Evolutionary conservation across 2,888 invertebrate species (phyloP).

Genomic region (Rotaria sp.): DNA sequence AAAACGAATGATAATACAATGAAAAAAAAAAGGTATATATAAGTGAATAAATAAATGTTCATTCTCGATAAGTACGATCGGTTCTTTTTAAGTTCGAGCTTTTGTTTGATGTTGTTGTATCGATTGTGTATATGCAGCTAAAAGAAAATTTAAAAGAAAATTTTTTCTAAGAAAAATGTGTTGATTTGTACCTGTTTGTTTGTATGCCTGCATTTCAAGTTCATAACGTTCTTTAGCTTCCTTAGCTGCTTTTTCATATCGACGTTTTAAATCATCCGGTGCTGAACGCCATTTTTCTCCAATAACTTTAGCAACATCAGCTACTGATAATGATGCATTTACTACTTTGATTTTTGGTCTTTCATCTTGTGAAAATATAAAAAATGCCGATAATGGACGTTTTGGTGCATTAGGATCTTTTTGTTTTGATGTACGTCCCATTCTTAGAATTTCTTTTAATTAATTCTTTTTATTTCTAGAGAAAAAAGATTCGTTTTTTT

Average conservation of each 20-base stretch:
- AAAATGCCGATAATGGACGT: constrained; percentile 24
- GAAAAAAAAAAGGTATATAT: background rate
- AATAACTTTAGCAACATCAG: constrained; percentile 27
- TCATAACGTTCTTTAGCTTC: constrained; percentile 29
- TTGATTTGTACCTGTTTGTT: background rate
- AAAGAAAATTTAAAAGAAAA: background rate
- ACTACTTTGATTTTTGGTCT: background rate
- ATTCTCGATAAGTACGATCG: background rate
- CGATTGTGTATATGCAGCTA: background rate
- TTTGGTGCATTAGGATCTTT: constrained; percentile 31
- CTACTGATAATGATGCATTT: constrained; percentile 20
- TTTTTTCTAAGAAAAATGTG: background rate
- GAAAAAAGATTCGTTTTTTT: background rate
- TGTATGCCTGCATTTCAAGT: background rate
- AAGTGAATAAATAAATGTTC: background rate
- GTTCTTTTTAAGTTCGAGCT: background rate
- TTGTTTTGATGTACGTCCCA: background rate
- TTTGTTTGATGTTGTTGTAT: background rate
- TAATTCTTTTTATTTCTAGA: background rate
- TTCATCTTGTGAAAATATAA: constrained; percentile 29
- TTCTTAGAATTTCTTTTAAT: background rate
- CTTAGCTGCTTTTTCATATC: constrained; percentile 14
- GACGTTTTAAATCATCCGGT: background rate
- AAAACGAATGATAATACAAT: background rate
- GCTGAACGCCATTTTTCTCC: constrained; percentile 25